Evolutionary conservation across 2,113 vertebrate genomes (phyloP).

Genomic region (Sclerurus mexicanus): DNA sequence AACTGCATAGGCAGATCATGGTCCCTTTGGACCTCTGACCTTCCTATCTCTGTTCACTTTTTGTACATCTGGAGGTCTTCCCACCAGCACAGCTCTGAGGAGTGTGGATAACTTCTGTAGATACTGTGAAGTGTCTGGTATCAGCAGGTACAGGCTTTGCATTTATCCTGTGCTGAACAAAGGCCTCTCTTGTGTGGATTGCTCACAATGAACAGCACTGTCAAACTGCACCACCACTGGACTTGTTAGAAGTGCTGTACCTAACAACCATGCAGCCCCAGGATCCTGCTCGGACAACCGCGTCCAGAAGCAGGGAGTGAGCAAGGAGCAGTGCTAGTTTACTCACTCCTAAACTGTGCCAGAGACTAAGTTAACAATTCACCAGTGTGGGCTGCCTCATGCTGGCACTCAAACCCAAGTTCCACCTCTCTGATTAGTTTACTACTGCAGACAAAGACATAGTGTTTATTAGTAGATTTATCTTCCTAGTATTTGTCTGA

Average conservation of each 20-base stretch:
- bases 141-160: not conserved
- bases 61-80: not conserved
- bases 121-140: not conserved
- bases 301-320: not conserved
- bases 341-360: not conserved
- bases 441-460: not conserved
- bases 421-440: not conserved
- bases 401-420: not conserved
- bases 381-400: not conserved
- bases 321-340: not conserved
- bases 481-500: not conserved
- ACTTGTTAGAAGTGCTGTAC: not conserved
- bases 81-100: not conserved
- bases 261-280: rapidly evolving
- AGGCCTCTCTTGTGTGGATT: not conserved
- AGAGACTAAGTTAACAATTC: not conserved
- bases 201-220: not conserved
- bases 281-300: rapidly evolving
- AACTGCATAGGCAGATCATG: not conserved
- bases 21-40: not conserved
- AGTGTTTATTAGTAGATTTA: not conserved
- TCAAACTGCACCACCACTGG: not conserved
- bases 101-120: not conserved
- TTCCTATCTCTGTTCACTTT: not conserved
- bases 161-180: not conserved